Conservation (phyloP, 2,888 invertebrate genomes). For the Drosophila ustulata region DNA sequence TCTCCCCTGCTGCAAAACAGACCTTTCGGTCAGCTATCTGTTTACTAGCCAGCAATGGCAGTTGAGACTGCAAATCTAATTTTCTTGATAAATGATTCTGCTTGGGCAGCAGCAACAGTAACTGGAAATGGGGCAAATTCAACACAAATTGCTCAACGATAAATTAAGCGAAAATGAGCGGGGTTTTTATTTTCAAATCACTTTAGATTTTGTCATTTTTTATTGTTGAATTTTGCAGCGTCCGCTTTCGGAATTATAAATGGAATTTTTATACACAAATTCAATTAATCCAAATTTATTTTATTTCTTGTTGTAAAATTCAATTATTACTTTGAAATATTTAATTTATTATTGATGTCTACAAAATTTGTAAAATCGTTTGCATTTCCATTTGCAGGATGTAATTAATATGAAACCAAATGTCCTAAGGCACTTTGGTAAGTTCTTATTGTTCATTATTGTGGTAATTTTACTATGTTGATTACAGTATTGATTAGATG, state of each 20-base stretch:
- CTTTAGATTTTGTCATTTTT: background rate
- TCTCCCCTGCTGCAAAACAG: slow-evolving; percentile 3
- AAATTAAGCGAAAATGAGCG: background rate
- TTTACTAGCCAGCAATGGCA: slow-evolving; percentile 22
- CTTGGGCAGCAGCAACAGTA: background rate
- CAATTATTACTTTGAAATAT: too few relatives aligned
- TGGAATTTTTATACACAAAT: background rate
- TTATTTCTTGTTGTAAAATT: too few relatives aligned
- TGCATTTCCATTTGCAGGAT: background rate
- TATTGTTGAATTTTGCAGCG: background rate
- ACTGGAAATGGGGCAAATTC: background rate
- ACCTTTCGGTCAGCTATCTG: slow-evolving; percentile 19
- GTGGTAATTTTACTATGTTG: background rate
- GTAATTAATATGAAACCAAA: background rate
- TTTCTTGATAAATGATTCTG: slow-evolving; percentile 12
- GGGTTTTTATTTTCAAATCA: background rate
- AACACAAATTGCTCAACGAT: slow-evolving; percentile 2
- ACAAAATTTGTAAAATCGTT: background rate
- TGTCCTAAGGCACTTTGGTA: background rate
- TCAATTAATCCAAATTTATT: too few relatives aligned
- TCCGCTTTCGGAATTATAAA: background rate
- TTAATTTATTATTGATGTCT: background rate
- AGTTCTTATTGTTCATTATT: background rate
- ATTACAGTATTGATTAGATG: background rate
- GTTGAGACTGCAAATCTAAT: slow-evolving; percentile 9